These are phyloP conservation scores for Halocaridina rubra DNA, from an alignment of 2,888 invertebrate species.

Conservation along the genomic window DNA sequence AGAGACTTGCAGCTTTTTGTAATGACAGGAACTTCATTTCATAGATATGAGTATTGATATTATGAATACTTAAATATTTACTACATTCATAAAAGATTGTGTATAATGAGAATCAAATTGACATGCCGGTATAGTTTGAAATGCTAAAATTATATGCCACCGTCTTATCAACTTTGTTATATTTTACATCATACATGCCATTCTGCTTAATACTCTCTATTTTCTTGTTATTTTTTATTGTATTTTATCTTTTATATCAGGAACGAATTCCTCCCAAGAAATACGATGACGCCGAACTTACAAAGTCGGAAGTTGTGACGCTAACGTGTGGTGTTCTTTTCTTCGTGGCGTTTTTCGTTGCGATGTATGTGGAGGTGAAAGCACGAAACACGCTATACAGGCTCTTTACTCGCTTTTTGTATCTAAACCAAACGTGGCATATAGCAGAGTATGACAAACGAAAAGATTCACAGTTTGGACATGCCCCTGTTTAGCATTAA, in stretches of 20 bases:
- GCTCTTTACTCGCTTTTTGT: constrained; percentile 68
- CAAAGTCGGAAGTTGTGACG: constrained; percentile 71
- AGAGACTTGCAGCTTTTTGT: no score
- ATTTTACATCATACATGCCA: no score
- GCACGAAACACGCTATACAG: constrained; percentile 70
- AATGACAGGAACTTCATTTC: no score
- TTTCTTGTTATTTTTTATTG: no score
- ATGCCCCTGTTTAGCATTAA: constrained; percentile 25
- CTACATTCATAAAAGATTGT: no score
- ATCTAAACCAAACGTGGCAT: constrained; percentile 70
- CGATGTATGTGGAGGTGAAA: constrained; percentile 73
- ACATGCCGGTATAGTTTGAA: no score
- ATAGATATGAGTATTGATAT: no score
- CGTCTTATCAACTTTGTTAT: no score
- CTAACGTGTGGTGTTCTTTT: constrained; percentile 72
- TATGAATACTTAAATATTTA: no score
- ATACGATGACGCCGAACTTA: constrained; percentile 68
- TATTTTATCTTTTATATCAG: constrained; percentile 64
- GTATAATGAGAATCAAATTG: no score
- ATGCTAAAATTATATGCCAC: no score
- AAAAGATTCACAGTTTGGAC: constrained; percentile 51
- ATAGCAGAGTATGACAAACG: constrained; percentile 62
- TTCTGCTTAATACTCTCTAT: no score
- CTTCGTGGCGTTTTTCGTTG: constrained; percentile 72
- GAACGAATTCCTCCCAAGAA: constrained; percentile 66